These are phyloP conservation scores for Elachura formosa DNA, from an alignment of 2,113 vertebrate genomes.

Conservation along the genomic window DNA sequence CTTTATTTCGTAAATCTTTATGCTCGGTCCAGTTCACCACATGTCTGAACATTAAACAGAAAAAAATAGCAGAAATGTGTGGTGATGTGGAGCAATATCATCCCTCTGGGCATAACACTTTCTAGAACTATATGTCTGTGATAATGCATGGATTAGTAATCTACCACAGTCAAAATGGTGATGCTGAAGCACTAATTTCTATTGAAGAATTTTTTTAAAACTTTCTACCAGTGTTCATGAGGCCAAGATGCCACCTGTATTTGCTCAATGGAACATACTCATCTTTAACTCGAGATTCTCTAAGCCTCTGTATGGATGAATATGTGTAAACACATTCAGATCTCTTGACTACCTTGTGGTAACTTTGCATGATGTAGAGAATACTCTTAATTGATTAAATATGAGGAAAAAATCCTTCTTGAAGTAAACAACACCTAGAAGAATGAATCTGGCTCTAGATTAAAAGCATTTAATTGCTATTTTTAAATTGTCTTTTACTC, in stretches of 20 bases:
- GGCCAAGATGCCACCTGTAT: neutral
- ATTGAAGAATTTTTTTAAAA: too few relatives aligned
- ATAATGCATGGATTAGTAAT: neutral
- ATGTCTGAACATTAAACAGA: neutral
- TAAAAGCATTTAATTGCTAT: neutral
- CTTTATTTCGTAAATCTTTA: neutral
- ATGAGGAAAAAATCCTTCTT: neutral
- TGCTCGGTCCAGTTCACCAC: neutral
- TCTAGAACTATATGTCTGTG: neutral
- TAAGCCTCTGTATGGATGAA: accelerated
- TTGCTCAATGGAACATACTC: neutral
- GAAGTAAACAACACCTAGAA: neutral
- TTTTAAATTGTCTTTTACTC: neutral
- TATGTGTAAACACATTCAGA: neutral
- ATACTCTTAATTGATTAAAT: neutral
- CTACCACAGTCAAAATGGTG: neutral
- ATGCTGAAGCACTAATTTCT: neutral
- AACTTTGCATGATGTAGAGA: neutral
- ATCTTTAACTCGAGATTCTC: neutral
- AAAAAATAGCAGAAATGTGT: neutral
- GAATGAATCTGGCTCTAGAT: neutral
- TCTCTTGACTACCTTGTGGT: neutral
- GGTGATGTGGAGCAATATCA: neutral
- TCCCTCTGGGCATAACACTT: accelerated
- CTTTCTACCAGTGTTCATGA: neutral